A percentile compares a stretch with the other conserved stretches of the same genome.
Conservation (phyloP, 2,113 vertebrate species). For the Pseudolaguvia tuberculata region DNA sequence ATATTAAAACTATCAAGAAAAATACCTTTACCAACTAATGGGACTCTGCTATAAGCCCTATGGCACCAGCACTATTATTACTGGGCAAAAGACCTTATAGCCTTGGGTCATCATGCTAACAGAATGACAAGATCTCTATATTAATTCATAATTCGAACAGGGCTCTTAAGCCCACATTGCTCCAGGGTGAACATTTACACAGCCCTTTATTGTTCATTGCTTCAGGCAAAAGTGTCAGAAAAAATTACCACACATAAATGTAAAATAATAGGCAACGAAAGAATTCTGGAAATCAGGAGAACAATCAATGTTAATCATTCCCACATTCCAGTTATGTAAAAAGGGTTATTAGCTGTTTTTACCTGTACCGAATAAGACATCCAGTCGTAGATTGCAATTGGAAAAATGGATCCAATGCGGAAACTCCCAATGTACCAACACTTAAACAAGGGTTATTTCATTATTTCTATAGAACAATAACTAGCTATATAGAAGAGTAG, state of each 20-base stretch:
- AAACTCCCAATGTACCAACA: background rate
- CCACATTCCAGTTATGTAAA: background rate
- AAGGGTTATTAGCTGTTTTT: slow-evolving; percentile 14
- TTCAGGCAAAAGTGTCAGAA: slow-evolving; percentile 29
- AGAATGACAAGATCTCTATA: background rate
- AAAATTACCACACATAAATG: slow-evolving; percentile 26
- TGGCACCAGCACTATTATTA: background rate
- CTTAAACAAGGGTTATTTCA: slow-evolving; percentile 5
- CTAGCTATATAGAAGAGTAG: no score
- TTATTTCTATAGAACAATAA: background rate
- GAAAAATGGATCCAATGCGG: background rate
- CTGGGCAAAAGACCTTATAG: background rate
- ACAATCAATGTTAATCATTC: slow-evolving; percentile 23
- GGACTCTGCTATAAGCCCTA: background rate
- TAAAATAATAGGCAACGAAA: slow-evolving; percentile 21
- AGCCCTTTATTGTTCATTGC: slow-evolving; percentile 18
- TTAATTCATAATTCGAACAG: background rate
- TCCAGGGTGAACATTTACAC: slow-evolving; percentile 12
- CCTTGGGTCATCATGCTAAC: slow-evolving; percentile 14
- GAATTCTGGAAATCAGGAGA: slow-evolving; percentile 23
- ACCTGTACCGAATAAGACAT: slow-evolving; percentile 6
- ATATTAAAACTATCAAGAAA: no score
- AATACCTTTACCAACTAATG: no score
- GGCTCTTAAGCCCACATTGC: slow-evolving; percentile 6
- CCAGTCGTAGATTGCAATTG: background rate